Evolutionary conservation across 2,113 vertebrate species (phyloP).

Genomic region (Hemichromis elongatus): DNA sequence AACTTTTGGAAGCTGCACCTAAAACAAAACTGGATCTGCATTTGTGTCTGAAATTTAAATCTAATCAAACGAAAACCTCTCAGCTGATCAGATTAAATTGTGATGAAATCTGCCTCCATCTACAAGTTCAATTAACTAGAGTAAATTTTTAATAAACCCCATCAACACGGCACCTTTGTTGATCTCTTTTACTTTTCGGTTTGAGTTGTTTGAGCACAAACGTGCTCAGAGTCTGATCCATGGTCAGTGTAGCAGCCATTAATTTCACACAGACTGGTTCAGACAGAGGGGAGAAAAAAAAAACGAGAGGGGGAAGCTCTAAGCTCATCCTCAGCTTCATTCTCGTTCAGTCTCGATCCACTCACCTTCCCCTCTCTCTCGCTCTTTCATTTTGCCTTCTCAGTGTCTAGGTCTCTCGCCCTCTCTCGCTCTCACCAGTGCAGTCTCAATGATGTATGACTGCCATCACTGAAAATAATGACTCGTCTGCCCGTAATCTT

Average conservation of each 20-base stretch:
- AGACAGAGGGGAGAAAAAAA: neutral
- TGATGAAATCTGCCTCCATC: neutral
- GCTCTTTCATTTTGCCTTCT: neutral
- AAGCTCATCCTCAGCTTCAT: conserved; percentile 1
- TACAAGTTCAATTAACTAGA: neutral
- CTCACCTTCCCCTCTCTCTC: neutral
- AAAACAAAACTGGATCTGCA: neutral
- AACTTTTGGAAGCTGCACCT: neutral
- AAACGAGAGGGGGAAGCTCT: neutral
- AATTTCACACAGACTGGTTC: conserved; percentile 31
- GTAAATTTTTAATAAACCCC: neutral
- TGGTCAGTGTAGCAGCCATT: conserved; percentile 27
- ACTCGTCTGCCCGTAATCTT: conserved; percentile 60
- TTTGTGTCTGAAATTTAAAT: neutral
- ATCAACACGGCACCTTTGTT: neutral
- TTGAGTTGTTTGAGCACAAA: neutral
- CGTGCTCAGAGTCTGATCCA: neutral
- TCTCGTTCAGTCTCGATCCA: neutral
- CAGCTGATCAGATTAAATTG: neutral
- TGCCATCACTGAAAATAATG: conserved; percentile 67
- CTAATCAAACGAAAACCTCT: neutral
- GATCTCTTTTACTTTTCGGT: neutral
- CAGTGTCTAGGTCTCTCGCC: neutral
- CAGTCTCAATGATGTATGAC: conserved; percentile 59
- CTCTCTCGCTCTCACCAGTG: neutral